Percentiles rank a stretch among this genome's conserved stretches.
These are phyloP conservation scores for Canis aureus DNA, from an alignment of 2,113 vertebrate genomes.

Conservation along the genomic window DNA sequence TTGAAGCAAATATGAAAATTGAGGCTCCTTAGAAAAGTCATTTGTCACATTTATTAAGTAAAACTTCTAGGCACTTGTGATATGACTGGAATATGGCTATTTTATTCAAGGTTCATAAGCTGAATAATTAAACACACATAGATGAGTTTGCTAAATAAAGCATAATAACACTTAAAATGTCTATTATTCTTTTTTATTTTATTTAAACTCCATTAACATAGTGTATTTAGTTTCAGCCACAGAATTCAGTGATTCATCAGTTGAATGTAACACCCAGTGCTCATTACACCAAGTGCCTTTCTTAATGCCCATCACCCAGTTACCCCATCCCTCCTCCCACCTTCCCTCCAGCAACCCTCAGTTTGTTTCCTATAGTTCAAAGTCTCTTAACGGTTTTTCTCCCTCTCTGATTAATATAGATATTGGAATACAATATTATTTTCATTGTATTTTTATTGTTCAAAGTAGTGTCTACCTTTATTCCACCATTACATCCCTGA, in stretches of 20 bases:
- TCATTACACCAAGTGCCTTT: neutral
- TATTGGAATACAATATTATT: neutral
- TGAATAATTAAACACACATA: neutral
- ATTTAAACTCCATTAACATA: neutral
- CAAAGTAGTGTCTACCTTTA: slow-evolving; percentile 31
- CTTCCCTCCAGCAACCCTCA: neutral
- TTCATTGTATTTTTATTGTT: slow-evolving; percentile 62
- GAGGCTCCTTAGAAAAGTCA: slow-evolving; percentile 23
- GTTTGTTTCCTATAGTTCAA: neutral
- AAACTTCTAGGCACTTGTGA: slow-evolving; percentile 30
- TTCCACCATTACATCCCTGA: neutral
- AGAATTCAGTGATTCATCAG: neutral
- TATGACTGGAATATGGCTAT: neutral
- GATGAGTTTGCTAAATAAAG: slow-evolving; percentile 35
- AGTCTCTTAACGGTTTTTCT: neutral
- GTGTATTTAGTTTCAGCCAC: neutral
- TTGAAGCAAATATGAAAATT: neutral
- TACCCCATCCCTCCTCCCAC: neutral
- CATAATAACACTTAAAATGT: slow-evolving; percentile 30
- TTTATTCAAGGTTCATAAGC: neutral
- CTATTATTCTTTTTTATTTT: slow-evolving; percentile 60
- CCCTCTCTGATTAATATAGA: neutral
- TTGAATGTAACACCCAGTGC: neutral
- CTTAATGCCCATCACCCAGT: neutral
- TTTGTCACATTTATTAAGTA: slow-evolving; percentile 3